Base-by-base conservation (phyloP, 2,888 invertebrate genomes). In the Resseliella maxima region DNA sequence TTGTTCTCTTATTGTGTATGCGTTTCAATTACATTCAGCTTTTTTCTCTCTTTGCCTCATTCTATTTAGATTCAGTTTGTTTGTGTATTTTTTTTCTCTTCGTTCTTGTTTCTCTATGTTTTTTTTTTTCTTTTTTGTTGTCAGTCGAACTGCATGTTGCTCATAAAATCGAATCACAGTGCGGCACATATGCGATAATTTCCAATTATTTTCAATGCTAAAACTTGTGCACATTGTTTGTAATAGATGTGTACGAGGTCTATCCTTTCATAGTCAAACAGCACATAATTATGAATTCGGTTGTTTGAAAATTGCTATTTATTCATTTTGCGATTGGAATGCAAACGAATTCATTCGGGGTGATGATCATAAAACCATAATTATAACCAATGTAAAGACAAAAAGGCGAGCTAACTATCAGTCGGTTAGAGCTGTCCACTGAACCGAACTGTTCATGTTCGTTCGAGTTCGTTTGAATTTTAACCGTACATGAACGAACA, bases 141-240 rank as follows among this genome's bases (percentile, higher is more conserved):
- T 18, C 46, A 50, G 46, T 50, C 2, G 18, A 50, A 50, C 8
- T 50, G 46, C 46, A 50, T 50, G 18, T 18, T 8, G 18, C 18
- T 2, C 18, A 41, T 41, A 12, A 50, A 8, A 59, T n/a, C 15
- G 50, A 2, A 50, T 50, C 21, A 50, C 41, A 50, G 21, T 18
- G 15, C 21, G 15, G 15, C 50, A 50, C 2, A 3, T 50, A 3
- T n/a, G 59, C 59, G 24, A 59, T 59, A n/a, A 59, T 59, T 59
- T 59, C 10, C 24, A 59, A 59, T 59, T 59, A 59, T 24, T 59
- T 59, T 59, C 59, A 59, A 59, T 59, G 24, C 59, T 59, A 24
- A 59, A 24, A 18, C 46, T 50, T 59, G 24, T 24, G 59, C 59
- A 12, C 2, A 21, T 50, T 50, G 50, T 50, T 50, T 41, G 41